Evolutionary conservation across 2,797 vertebrate genomes (phyloP).

Genomic region (Peromyscus eremicus): DNA sequence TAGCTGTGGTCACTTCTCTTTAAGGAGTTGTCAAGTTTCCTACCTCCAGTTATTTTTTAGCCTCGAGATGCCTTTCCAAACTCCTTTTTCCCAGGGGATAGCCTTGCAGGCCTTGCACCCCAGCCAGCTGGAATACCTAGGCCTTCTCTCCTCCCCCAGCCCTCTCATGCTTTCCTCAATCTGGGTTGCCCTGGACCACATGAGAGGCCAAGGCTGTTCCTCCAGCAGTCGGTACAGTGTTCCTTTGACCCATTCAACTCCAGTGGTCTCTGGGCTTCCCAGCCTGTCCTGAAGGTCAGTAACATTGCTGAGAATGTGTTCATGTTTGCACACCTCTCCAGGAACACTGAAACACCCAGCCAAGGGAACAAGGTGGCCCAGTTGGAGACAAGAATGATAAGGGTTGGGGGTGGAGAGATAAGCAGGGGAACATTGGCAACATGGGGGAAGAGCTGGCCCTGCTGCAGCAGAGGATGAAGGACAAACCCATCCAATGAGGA

Average conservation of each 20-base stretch:
- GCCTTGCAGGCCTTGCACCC: background rate
- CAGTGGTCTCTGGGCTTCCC: background rate
- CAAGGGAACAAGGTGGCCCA: background rate
- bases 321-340: background rate
- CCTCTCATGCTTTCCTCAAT: background rate
- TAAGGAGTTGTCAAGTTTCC: conserved; percentile 34
- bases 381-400: background rate
- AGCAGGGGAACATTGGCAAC: background rate
- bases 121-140: accelerated
- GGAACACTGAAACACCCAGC: background rate
- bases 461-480: background rate
- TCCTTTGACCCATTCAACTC: background rate
- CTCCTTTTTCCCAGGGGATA: background rate
- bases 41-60: background rate
- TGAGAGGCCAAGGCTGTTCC: background rate
- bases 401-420: background rate
- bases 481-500: background rate
- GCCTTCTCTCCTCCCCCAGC: background rate
- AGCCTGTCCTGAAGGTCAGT: background rate
- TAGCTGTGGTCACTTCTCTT: background rate
- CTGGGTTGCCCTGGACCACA: background rate
- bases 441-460: background rate
- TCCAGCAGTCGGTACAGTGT: accelerated
- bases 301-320: background rate
- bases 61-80: background rate